Conservation (phyloP, 2,113 vertebrate species). For the Ailuropoda melanoleuca region DNA sequence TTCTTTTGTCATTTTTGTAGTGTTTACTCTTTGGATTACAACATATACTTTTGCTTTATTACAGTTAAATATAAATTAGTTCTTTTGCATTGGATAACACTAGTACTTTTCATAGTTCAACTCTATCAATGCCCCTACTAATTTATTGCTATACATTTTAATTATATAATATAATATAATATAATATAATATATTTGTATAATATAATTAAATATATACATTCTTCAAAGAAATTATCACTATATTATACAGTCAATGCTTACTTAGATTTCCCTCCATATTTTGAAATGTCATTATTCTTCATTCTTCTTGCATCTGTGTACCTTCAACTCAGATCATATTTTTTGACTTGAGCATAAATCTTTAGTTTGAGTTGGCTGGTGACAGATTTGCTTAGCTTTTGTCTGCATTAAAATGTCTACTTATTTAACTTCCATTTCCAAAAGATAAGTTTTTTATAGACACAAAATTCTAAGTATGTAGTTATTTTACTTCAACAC, state of each 20-base stretch:
- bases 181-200: background rate
- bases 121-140: background rate
- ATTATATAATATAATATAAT: background rate
- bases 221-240: background rate
- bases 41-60: background rate
- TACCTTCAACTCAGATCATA: background rate
- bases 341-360: background rate
- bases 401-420: background rate
- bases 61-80: background rate
- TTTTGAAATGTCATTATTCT: background rate
- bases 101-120: background rate
- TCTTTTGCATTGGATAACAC: background rate
- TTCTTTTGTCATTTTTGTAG: background rate
- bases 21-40: background rate
- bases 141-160: background rate
- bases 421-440: background rate
- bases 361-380: background rate
- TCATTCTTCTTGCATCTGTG: background rate
- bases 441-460: background rate
- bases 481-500: background rate
- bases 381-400: background rate
- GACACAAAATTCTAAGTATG: background rate
- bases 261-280: background rate
- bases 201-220: background rate
- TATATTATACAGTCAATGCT: background rate